A percentile compares a stretch with the other conserved stretches of the same genome.
Evolutionary conservation across 2,797 vertebrate species (phyloP).

Genomic region (Protonibea diacanthus): DNA sequence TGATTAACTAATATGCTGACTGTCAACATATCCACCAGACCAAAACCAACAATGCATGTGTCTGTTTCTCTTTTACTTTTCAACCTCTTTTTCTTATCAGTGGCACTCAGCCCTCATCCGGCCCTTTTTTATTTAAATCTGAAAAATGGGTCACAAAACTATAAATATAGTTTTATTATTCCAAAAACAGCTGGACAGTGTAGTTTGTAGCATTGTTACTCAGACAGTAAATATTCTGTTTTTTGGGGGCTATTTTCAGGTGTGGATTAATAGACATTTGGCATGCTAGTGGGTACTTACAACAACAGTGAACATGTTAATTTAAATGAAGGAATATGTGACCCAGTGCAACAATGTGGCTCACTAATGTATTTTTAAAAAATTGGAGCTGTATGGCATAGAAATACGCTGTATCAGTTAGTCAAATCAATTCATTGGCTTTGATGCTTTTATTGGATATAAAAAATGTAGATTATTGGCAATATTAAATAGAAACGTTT

Average conservation of each 20-base stretch:
- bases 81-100: not conserved
- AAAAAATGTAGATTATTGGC: not conserved
- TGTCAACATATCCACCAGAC: not conserved
- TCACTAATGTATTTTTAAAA: slow-evolving; percentile 1
- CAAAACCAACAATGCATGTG: not conserved
- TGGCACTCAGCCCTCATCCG: not conserved
- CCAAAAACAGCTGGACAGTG: slow-evolving; percentile 11
- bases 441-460: not conserved
- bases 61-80: not conserved
- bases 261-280: slow-evolving; percentile 3
- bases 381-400: slow-evolving; percentile 9
- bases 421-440: not conserved
- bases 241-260: slow-evolving; percentile 25
- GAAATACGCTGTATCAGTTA: slow-evolving; percentile 8
- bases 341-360: not conserved
- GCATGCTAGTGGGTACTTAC: slow-evolving; percentile 8
- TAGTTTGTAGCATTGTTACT: not conserved
- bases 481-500: slow-evolving; percentile 1
- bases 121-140: slow-evolving; percentile 2
- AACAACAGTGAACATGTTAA: not conserved
- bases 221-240: slow-evolving; percentile 11
- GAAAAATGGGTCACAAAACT: slow-evolving; percentile 28
- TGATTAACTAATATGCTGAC: not conserved
- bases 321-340: slow-evolving; percentile 15
- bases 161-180: not conserved